Base-by-base conservation (phyloP, 2,113 vertebrate species). In the Pteropus alecto region DNA sequence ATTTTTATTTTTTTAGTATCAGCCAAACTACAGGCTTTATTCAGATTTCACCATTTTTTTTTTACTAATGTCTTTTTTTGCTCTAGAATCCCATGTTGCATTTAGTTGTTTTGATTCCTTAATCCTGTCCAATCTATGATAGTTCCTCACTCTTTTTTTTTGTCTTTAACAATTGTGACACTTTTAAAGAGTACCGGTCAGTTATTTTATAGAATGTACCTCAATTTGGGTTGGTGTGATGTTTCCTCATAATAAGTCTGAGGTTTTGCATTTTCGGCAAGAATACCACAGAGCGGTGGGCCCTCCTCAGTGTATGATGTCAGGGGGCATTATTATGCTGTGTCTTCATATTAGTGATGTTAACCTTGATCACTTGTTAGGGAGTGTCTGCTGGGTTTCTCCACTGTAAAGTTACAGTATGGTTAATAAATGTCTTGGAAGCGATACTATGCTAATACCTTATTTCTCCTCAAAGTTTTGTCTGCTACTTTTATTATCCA, bases 311-410 rank as follows among this genome's bases (percentile, higher is more conserved):
- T 54, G n/a, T 14, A 0, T 18, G 60, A 6, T 21, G 8, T 3
- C 21, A 12, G 41, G 58, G 35, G 13, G 7, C 19, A 9, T 1
- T 1, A 0, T 24, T 51, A 43, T 9, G 7, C 12, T 35, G 0
- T 19, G 22, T 14, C 43, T 54, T 82, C 81, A 12, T 13, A 9
- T 2, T 19, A 16, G 51, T 35, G 65, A 48, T 38, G 6, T 24
- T 51, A 33, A 65, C 35, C 51, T 95, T 58, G 30, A 61, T 54
- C 30, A 7, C 67, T 51, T 65, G 24, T 48, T 79, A 12, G 84
- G 15, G 26, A 12, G 3, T 46, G 0, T 77, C 35, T 48, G 3
- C 24, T 26, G 54, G 46, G 22, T 24, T 94, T 67, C 81, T 65
- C 24, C 41, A 7, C 5, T 35, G 16, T 56, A 30, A 65, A 74